Evolutionary conservation across 2,888 invertebrate species (phyloP).

Genomic region (Anodontia alba): DNA sequence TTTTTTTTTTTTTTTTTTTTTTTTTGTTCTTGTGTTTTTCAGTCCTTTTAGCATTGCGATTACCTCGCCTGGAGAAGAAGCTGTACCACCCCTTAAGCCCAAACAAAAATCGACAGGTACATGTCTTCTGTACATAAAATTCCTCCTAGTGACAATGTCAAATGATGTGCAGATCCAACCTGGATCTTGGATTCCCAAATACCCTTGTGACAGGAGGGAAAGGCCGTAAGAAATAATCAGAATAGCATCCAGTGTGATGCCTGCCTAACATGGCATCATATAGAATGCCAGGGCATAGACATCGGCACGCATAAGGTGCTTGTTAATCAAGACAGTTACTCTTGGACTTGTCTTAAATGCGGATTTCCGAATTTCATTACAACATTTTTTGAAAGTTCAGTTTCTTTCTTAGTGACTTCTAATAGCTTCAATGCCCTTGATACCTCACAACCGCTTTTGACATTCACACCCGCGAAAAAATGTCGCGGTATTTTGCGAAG

Average conservation of each 20-base stretch:
- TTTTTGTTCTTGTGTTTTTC: too few species aligned
- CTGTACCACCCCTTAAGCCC: not conserved
- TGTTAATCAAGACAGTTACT: too few species aligned
- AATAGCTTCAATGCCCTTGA: not conserved
- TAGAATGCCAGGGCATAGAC: not conserved
- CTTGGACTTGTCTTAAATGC: too few species aligned
- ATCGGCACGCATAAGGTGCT: not conserved
- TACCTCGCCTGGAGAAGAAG: too few species aligned
- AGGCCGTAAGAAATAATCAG: not conserved
- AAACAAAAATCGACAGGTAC: not conserved
- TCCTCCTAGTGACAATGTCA: too few species aligned
- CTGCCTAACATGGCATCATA: not conserved
- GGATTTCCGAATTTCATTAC: not conserved
- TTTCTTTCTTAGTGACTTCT: not conserved
- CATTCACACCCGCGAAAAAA: not conserved
- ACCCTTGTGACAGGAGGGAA: not conserved
- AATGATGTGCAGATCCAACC: constrained; percentile 1
- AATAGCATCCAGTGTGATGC: not conserved
- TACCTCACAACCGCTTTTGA: not conserved
- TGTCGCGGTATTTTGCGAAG: not conserved
- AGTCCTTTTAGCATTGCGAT: too few species aligned
- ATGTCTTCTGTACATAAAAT: too few species aligned
- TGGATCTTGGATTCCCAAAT: not conserved
- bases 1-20: too few species aligned
- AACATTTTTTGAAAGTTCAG: not conserved